Percentiles rank a stretch among this genome's conserved stretches.
Evolutionary conservation across 2,888 invertebrate species (phyloP).

Genomic region (Frankliniella intonsa): DNA sequence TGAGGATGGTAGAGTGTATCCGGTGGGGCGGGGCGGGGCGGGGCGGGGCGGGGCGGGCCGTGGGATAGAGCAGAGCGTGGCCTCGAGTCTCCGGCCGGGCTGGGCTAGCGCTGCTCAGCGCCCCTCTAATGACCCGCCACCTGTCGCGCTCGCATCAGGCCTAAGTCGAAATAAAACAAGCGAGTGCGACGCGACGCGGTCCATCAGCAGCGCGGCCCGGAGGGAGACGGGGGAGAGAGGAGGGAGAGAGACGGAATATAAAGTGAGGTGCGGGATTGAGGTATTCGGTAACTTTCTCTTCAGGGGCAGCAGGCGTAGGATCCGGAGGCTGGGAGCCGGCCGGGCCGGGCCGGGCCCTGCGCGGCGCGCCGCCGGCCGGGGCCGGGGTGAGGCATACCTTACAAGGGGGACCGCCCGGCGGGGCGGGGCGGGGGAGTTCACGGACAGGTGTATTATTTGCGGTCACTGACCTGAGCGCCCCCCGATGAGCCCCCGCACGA

Average conservation of each 20-base stretch:
- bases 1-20: no score
- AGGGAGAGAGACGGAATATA: background rate
- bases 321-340: constrained; percentile 14
- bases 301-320: background rate
- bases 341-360: background rate
- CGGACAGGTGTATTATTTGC: background rate
- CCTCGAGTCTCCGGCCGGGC: no score
- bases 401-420: background rate
- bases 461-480: background rate
- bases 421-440: background rate
- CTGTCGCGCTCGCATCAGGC: background rate
- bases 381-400: constrained; percentile 3
- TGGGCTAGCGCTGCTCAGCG: no score
- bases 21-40: no score
- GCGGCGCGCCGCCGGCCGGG: background rate
- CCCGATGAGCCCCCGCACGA: background rate
- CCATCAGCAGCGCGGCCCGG: background rate
- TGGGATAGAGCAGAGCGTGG: no score
- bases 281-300: constrained; percentile 17
- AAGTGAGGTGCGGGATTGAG: background rate
- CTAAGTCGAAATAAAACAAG: background rate
- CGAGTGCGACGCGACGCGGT: background rate
- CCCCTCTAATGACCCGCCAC: background rate
- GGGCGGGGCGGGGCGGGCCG: no score
- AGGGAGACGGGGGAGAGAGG: background rate